These are phyloP conservation scores for Epizoanthus stellaris DNA, from an alignment of 92 coral and sea anemone genomes.

Conservation along the genomic window DNA sequence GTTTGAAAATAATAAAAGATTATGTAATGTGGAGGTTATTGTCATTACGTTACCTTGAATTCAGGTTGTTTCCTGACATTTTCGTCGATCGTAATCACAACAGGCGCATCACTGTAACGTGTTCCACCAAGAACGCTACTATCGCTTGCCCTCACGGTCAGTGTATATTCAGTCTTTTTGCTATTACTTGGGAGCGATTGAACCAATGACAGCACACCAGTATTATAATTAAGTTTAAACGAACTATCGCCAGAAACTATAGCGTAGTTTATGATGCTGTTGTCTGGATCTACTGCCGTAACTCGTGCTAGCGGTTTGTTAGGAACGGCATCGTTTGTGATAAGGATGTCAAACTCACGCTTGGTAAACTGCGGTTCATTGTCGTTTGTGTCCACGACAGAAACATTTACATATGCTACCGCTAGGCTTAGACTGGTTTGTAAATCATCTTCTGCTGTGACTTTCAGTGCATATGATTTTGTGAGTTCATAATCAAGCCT, in stretches of 20 bases:
- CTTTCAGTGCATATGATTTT: conserved; percentile 56
- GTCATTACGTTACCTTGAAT: conserved; percentile 41
- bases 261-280: conserved; percentile 47
- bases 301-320: conserved; percentile 72
- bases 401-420: conserved; percentile 72
- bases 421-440: conserved; percentile 46
- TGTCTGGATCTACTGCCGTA: conserved; percentile 72
- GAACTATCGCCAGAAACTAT: conserved; percentile 63
- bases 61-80: conserved; percentile 63
- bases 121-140: not conserved
- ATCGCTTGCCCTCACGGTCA: conserved; percentile 76
- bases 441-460: conserved; percentile 61
- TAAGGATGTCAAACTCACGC: conserved; percentile 48
- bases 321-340: conserved; percentile 71
- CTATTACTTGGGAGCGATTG: conserved; percentile 32
- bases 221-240: conserved; percentile 52
- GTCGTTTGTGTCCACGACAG: conserved; percentile 70
- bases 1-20: too few species aligned
- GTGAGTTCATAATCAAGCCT: conserved; percentile 69
- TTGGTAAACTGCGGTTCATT: conserved; percentile 70
- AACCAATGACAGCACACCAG: conserved; percentile 66
- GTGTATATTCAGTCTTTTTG: conserved; percentile 60
- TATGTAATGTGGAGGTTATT: too few species aligned
- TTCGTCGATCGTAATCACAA: conserved; percentile 62
- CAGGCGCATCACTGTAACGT: conserved; percentile 34